phyloP scores from a whole-genome alignment of 2,113 vertebrate species.

The Gavialis gangeticus region DNA sequence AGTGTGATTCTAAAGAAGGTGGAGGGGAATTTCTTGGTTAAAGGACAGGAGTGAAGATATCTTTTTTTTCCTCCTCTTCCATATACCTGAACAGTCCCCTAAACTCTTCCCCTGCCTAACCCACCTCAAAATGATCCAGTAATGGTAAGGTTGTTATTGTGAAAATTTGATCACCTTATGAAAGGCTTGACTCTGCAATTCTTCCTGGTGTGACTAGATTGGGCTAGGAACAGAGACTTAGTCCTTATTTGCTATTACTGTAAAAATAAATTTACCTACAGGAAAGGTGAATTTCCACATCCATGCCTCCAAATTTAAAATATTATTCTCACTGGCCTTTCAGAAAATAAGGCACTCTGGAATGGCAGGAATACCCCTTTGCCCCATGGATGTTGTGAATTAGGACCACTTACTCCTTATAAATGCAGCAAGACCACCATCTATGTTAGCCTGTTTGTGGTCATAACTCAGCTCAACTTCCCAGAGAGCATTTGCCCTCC shows the following conservation, averaged over 20 bases:
- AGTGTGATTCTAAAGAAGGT: neutral
- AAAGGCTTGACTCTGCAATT: neutral
- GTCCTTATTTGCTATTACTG: neutral
- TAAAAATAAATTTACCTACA: neutral
- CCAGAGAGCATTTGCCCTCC: neutral
- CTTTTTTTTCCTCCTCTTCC: neutral
- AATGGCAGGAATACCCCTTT: neutral
- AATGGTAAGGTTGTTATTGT: accelerated
- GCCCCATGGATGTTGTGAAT: neutral
- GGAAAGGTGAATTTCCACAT: too few relatives aligned
- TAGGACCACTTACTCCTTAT: neutral
- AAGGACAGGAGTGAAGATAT: neutral
- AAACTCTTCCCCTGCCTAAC: neutral
- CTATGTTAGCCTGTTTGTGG: neutral
- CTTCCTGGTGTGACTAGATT: neutral
- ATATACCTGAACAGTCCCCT: neutral
- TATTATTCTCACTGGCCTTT: neutral
- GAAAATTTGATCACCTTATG: accelerated
- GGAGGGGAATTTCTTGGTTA: neutral
- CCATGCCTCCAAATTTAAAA: neutral
- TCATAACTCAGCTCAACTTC: conserved; percentile 16
- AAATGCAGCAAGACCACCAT: neutral
- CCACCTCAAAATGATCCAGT: neutral
- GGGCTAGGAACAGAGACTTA: neutral
- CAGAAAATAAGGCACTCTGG: neutral